Conservation (phyloP, 2,797 vertebrate genomes). For the Luscinia megarhynchos region DNA sequence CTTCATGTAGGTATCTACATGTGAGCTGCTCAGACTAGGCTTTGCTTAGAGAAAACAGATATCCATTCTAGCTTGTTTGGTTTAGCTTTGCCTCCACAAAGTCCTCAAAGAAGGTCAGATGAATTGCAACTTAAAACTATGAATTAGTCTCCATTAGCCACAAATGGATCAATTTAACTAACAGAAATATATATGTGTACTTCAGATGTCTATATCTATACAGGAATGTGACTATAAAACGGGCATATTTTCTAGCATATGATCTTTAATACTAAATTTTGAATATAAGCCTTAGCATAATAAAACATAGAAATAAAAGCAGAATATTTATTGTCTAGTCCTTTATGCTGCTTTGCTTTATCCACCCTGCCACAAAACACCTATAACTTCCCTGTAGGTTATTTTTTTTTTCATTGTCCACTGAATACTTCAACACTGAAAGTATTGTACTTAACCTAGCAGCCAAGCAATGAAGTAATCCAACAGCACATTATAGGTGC, state of each 20-base stretch:
- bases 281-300: background rate
- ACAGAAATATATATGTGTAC: background rate
- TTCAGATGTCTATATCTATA: background rate
- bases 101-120: background rate
- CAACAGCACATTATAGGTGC: conserved; percentile 33
- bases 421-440: background rate
- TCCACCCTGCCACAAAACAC: background rate
- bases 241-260: background rate
- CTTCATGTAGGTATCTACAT: background rate
- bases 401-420: conserved; percentile 23
- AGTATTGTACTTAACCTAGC: conserved; percentile 5
- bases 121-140: background rate
- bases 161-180: background rate
- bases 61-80: background rate
- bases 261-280: background rate
- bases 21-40: background rate
- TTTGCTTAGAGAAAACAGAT: background rate
- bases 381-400: background rate
- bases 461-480: conserved; percentile 20
- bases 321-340: background rate
- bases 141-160: background rate
- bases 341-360: background rate
- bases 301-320: background rate
- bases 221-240: background rate
- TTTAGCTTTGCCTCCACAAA: background rate